A percentile compares a stretch with the other conserved stretches of the same genome.
Conservation (phyloP, 1,140 invertebrate genomes). For the Agrilus planipennis region DNA sequence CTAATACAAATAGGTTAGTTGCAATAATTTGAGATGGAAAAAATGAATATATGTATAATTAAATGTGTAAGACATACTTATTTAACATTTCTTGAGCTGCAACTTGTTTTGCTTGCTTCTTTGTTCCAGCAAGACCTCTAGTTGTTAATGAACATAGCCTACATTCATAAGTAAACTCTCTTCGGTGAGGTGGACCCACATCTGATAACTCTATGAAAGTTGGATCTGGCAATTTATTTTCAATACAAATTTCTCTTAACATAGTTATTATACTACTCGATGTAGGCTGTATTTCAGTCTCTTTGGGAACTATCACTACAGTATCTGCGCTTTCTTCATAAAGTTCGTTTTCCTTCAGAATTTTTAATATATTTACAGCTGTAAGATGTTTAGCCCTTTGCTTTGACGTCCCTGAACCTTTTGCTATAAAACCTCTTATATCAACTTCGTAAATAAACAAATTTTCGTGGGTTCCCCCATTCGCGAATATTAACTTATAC, state of each 20-base stretch:
- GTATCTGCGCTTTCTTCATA: conserved; percentile 15
- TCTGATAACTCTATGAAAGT: conserved; percentile 49
- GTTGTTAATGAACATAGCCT: conserved; percentile 46
- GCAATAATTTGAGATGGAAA: neutral
- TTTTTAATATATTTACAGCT: conserved; percentile 20
- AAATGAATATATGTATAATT: neutral
- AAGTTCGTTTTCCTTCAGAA: conserved; percentile 16
- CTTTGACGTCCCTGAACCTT: conserved; percentile 32
- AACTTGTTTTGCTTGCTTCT: conserved; percentile 45
- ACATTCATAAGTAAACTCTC: conserved; percentile 55
- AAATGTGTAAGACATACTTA: conserved; percentile 15
- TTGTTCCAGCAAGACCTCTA: conserved; percentile 38
- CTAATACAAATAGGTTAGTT: neutral
- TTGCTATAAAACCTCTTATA: conserved; percentile 34
- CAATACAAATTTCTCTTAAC: conserved; percentile 44
- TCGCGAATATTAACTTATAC: conserved; percentile 53
- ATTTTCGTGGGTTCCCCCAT: conserved; percentile 55
- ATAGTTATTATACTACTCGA: conserved; percentile 21
- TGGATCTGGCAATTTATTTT: conserved; percentile 49
- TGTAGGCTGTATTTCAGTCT: conserved; percentile 55
- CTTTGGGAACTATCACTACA: conserved; percentile 23
- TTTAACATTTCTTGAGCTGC: conserved; percentile 42
- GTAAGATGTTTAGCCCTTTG: conserved; percentile 26
- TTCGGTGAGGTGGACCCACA: conserved; percentile 58
- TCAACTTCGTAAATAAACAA: conserved; percentile 52